These are phyloP conservation scores for Callospermophilus lateralis DNA, from an alignment of 2,113 vertebrate genomes.

Conservation along the genomic window DNA sequence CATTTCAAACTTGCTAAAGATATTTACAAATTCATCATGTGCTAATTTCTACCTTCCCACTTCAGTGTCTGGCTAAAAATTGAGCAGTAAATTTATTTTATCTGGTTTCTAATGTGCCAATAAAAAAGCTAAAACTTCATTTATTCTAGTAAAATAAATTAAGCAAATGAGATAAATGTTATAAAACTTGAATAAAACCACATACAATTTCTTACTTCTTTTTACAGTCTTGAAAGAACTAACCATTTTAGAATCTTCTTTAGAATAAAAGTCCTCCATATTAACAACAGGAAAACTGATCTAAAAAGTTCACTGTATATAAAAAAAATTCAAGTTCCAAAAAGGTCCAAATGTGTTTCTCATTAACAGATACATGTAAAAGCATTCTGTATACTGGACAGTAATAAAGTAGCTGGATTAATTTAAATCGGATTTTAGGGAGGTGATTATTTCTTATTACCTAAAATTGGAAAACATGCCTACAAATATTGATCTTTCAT, in stretches of 20 bases:
- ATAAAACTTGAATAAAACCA: conserved; percentile 15
- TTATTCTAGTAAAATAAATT: conserved; percentile 58
- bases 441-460: conserved; percentile 65
- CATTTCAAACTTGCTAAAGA: background rate
- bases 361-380: background rate
- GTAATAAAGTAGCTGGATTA: conserved; percentile 63
- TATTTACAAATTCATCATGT: background rate
- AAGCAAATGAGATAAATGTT: conserved; percentile 24
- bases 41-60: background rate
- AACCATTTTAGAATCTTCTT: background rate
- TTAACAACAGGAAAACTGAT: conserved; percentile 17
- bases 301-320: background rate
- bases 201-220: background rate
- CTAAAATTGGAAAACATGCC: conserved; percentile 74
- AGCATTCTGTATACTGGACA: background rate
- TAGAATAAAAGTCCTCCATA: background rate
- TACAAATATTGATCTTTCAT: conserved; percentile 71
- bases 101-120: background rate
- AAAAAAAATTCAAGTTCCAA: conserved; percentile 31
- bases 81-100: conserved; percentile 37
- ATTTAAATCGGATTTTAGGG: conserved; percentile 68
- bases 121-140: background rate
- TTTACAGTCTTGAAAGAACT: conserved; percentile 1
- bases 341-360: conserved; percentile 52
- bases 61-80: background rate